These are phyloP conservation scores for Todiramphus saurophagus DNA, from an alignment of 2,113 vertebrate species.

Conservation along the genomic window DNA sequence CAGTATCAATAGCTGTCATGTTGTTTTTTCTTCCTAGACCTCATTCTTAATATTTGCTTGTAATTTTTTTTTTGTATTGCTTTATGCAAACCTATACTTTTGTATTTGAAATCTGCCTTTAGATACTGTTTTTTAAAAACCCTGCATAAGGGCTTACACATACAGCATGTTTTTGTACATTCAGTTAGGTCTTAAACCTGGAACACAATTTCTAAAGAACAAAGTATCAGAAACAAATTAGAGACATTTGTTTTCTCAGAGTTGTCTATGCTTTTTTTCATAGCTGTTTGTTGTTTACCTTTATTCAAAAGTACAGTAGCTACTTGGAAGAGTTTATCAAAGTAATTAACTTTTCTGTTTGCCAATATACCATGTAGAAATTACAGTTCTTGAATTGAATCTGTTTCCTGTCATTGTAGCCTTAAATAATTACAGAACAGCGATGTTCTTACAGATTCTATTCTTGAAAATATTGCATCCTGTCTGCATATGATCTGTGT, in stretches of 20 bases:
- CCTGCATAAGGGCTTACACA: background rate
- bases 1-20: background rate
- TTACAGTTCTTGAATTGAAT: background rate
- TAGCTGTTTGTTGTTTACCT: constrained; percentile 20
- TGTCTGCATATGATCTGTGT: background rate
- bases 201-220: background rate
- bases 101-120: constrained; percentile 36
- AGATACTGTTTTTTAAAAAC: background rate
- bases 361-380: background rate
- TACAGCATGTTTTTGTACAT: background rate
- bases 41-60: background rate
- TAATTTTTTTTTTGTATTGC: background rate
- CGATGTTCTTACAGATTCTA: constrained; percentile 4
- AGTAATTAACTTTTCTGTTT: background rate
- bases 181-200: background rate
- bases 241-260: background rate
- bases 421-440: constrained; percentile 41
- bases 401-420: background rate
- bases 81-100: background rate
- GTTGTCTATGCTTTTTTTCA: background rate
- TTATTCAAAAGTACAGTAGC: constrained; percentile 15
- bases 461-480: constrained; percentile 11
- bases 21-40: background rate
- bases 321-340: constrained; percentile 5
- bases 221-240: background rate